Base-by-base conservation (phyloP, 2,888 invertebrate genomes). In the Hypomecis punctinalis region DNA sequence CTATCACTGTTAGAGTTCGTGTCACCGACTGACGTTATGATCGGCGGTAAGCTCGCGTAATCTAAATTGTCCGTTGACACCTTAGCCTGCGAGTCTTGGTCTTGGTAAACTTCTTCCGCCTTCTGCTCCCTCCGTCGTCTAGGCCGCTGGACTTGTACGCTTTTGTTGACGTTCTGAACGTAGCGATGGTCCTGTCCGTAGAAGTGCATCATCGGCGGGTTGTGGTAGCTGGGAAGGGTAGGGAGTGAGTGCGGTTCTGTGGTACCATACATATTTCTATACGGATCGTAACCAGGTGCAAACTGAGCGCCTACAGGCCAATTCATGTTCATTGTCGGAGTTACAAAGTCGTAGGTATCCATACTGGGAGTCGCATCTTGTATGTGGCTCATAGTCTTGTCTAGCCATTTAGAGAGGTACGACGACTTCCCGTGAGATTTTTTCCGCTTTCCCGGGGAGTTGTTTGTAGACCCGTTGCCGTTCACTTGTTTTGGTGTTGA, bases 41-140 rank as follows among this genome's bases (percentile, higher is more conserved):
- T 95, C 0, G 96, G 95, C 36, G 97, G 97, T 67, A 97, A 83
- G 81, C 97, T 97, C 52, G 96, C 94, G 76, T 93, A 94, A 72
- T 94, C 95, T 68, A 91, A 90, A 67, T 85, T 91, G 51, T 91
- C 93, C 35, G 83, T 79, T 64, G 85, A 85, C 74, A 83, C 86
- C 82, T 90, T 92, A 85, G 88, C 86, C 78, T 89, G 90, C 42
- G 89, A 77, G 61, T 81, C 84, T n/a, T 74, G 75, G 52, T 79
- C 74, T 52, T 82, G 85, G 40, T 78, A 76, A 5, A 85, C 74
- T 66, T 88, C 88, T 59, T 91, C 90, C 10, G 83, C 80, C 71
- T 83, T 90, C 61, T 82, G 79, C 5, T 86, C 85, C 8, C 88
- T 81, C 40, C 88, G 84, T 11, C 88, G 82, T 51, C 90, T 77